These are phyloP conservation scores for Phengaris arion DNA, from an alignment of 2,888 invertebrate species.

Conservation along the genomic window DNA sequence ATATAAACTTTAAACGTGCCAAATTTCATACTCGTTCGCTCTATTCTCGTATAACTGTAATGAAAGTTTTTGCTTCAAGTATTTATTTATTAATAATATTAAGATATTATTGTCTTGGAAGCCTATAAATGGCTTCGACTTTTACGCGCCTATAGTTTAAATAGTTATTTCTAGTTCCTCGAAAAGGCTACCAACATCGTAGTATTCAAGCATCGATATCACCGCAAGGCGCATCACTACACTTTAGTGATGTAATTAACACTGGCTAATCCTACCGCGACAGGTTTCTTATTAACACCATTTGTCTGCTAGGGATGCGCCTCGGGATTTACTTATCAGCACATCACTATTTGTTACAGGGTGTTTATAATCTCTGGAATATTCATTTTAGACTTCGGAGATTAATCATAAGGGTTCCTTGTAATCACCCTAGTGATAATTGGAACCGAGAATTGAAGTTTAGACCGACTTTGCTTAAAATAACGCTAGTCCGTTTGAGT, in stretches of 20 bases:
- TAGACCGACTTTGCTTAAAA: neutral
- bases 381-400: constrained; percentile 8
- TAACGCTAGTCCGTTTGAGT: too few species aligned
- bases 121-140: too few species aligned
- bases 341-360: constrained; percentile 45
- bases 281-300: constrained; percentile 78
- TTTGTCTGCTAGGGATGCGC: constrained; percentile 56
- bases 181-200: neutral
- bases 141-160: too few species aligned
- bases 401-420: constrained; percentile 47
- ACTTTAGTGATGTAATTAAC: constrained; percentile 65
- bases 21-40: too few species aligned
- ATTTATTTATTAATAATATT: too few species aligned
- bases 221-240: constrained; percentile 43
- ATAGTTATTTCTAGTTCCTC: neutral
- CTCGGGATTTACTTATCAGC: constrained; percentile 51
- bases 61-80: too few species aligned
- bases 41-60: too few species aligned
- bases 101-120: too few species aligned
- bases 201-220: constrained; percentile 33
- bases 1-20: too few species aligned
- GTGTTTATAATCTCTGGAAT: constrained; percentile 39
- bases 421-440: constrained; percentile 60
- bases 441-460: constrained; percentile 54
- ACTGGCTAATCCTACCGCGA: constrained; percentile 65